phyloP scores from a whole-genome alignment of 1,140 invertebrate genomes.

The Panagrolaimus sp. region DNA sequence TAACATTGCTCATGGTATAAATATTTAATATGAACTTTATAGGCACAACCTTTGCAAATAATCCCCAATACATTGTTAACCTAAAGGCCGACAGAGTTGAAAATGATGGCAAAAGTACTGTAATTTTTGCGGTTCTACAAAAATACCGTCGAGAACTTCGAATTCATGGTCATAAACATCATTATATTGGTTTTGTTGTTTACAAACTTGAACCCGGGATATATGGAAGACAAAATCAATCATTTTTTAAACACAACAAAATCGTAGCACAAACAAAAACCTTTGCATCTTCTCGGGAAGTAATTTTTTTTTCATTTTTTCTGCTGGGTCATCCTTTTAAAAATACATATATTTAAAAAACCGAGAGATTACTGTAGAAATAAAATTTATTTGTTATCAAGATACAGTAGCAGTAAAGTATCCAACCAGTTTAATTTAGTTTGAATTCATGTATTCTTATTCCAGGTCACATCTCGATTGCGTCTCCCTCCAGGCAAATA shows the following conservation, averaged over 20 bases:
- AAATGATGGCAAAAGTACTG: slow-evolving; percentile 76
- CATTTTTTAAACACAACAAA: slow-evolving; percentile 25
- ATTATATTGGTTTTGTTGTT: slow-evolving; percentile 93
- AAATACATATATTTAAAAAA: too few relatives aligned
- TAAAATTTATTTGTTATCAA: too few relatives aligned
- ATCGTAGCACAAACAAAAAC: slow-evolving; percentile 19
- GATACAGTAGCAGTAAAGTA: too few relatives aligned
- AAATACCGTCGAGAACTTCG: slow-evolving; percentile 82
- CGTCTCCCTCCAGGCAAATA: slow-evolving; percentile 65
- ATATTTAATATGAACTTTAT: slow-evolving; percentile 26
- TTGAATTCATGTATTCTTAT: slow-evolving; percentile 78
- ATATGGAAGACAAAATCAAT: neutral
- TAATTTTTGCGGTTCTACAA: slow-evolving; percentile 77
- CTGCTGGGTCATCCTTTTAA: too few relatives aligned
- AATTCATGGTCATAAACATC: slow-evolving; percentile 79
- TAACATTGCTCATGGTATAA: slow-evolving; percentile 7
- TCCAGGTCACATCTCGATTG: slow-evolving; percentile 83
- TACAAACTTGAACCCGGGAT: slow-evolving; percentile 68
- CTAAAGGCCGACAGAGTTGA: slow-evolving; percentile 70
- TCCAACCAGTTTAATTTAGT: too few relatives aligned
- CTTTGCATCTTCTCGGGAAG: neutral
- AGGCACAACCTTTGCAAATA: slow-evolving; percentile 88
- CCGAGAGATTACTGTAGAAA: too few relatives aligned
- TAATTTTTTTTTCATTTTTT: neutral
- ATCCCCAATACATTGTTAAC: slow-evolving; percentile 86